A percentile compares a stretch with the other conserved stretches of the same genome.
Evolutionary conservation across 2,888 invertebrate genomes (phyloP).

Genomic region (Clivina fossor): DNA sequence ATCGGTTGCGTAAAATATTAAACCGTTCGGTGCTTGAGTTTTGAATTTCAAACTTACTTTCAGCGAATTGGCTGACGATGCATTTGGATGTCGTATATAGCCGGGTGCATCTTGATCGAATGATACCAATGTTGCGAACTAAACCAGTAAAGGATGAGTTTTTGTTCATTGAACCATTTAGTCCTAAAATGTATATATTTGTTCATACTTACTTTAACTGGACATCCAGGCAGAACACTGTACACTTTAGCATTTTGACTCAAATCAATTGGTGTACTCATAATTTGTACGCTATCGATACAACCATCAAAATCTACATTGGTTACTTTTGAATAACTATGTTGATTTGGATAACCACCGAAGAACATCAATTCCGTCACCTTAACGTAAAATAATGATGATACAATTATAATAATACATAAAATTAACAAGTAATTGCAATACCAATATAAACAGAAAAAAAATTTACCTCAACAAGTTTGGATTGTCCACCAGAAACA

Average conservation of each 20-base stretch:
- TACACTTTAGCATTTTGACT: constrained; percentile 76
- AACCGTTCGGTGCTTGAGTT: constrained; percentile 73
- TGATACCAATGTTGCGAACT: constrained; percentile 77
- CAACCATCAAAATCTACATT: constrained; percentile 89
- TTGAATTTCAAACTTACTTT: constrained; percentile 88
- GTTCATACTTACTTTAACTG: constrained; percentile 69
- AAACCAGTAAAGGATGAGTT: too few relatives aligned
- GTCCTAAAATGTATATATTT: background rate
- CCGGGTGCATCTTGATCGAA: constrained; percentile 65
- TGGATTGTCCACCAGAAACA: constrained; percentile 1
- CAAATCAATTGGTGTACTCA: constrained; percentile 75
- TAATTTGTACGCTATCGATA: constrained; percentile 79
- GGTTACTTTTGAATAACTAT: constrained; percentile 65
- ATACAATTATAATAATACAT: background rate
- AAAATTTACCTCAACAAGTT: constrained; percentile 7
- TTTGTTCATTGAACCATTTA: too few relatives aligned
- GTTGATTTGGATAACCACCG: constrained; percentile 80
- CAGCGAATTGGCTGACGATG: constrained; percentile 61
- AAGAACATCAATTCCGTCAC: constrained; percentile 80
- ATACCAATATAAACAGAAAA: background rate
- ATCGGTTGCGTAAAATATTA: constrained; percentile 80
- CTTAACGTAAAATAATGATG: background rate
- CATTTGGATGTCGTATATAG: constrained; percentile 65
- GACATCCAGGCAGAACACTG: constrained; percentile 86
- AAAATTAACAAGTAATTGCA: background rate